Evolutionary conservation across 2,113 vertebrate genomes (phyloP).

Genomic region (Microcebus murinus): DNA sequence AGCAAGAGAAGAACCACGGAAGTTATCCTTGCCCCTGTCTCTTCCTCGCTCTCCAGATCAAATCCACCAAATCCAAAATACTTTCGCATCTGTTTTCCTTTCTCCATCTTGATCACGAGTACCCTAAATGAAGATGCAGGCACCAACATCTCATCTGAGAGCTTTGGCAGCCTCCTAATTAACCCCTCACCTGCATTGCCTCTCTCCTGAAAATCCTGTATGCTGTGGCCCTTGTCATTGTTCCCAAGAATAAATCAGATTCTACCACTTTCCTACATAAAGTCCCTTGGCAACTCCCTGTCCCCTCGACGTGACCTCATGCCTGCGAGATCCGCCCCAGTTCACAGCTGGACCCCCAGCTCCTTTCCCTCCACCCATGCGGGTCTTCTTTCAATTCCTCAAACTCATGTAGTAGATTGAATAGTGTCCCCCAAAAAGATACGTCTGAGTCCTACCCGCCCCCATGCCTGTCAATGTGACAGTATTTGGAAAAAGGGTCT

Average conservation of each 20-base stretch:
- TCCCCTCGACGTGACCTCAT: not conserved
- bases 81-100: not conserved
- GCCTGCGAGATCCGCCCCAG: not conserved
- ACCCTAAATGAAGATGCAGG: not conserved
- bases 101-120: not conserved
- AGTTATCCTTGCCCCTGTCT: not conserved
- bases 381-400: not conserved
- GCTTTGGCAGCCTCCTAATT: not conserved
- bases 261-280: not conserved
- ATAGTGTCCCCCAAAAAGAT: not conserved
- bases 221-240: not conserved
- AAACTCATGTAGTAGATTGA: no score
- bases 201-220: not conserved
- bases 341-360: not conserved
- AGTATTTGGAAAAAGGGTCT: not conserved
- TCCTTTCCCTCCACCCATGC: accelerated
- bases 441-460: accelerated
- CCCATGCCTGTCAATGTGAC: not conserved
- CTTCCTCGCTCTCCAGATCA: no score
- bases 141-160: not conserved
- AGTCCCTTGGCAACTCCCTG: not conserved
- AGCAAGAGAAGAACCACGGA: not conserved
- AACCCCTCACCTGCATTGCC: not conserved
- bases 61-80: not conserved
- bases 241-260: not conserved